These are phyloP conservation scores for Pygocentrus nattereri DNA, from an alignment of 2,797 vertebrate genomes.

Conservation along the genomic window DNA sequence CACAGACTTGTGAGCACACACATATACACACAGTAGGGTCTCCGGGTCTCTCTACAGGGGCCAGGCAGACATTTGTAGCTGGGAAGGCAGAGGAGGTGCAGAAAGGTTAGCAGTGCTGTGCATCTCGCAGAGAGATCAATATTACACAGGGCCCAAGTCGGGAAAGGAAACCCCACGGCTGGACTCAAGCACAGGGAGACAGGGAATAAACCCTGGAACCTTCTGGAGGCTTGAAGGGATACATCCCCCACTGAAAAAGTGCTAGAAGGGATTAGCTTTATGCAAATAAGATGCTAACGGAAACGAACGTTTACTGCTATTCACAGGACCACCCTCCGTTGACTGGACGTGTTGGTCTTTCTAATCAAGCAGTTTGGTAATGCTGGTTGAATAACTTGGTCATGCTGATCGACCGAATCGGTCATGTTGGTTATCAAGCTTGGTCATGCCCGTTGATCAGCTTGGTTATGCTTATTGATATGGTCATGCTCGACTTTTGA, in stretches of 20 bases:
- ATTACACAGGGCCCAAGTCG: conserved; percentile 50
- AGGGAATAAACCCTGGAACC: neutral
- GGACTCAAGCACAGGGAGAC: neutral
- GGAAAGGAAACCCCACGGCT: conserved; percentile 4
- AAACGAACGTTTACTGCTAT: neutral
- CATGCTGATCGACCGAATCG: no score
- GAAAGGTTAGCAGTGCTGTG: conserved; percentile 57
- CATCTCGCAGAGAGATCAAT: conserved; percentile 46
- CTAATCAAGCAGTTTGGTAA: no score
- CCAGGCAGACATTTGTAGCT: conserved; percentile 54
- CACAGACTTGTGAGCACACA: neutral
- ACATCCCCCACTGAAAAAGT: neutral
- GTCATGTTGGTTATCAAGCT: no score
- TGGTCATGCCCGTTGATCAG: no score
- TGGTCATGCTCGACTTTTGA: no score
- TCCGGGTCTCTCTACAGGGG: conserved; percentile 39
- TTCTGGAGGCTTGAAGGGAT: neutral
- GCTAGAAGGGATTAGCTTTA: neutral
- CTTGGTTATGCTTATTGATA: no score
- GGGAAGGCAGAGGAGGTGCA: conserved; percentile 44
- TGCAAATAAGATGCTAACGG: neutral
- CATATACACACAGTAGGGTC: conserved; percentile 30
- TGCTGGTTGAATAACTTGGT: no score
- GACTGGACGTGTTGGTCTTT: no score
- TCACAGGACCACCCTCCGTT: no score